Evolutionary conservation across 2,113 vertebrate genomes (phyloP), one percentile per base, ranked within the genome.

Genomic region (Antechinus stuartii): DNA sequence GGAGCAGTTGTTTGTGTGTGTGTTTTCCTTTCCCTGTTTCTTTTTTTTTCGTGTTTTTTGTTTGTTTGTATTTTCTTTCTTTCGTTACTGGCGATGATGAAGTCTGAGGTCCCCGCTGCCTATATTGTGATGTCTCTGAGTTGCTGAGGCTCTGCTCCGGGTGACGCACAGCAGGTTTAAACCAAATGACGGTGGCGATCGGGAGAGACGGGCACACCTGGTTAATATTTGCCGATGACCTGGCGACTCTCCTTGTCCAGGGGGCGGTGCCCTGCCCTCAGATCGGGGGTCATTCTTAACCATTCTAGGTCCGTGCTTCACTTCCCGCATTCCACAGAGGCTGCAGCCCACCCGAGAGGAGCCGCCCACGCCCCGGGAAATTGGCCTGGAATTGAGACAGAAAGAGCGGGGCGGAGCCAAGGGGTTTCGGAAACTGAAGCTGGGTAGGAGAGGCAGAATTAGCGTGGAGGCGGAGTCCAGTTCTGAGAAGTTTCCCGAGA

Each of bases 171-270:
- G 68, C 68, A 42, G 68, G 68, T 42, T 84, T 84, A 42, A 84
- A 84, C 68, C 68, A 84, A 84, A n/a, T 42, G 16, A 22, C 68
- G 16, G 68, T n/a, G 68, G n/a, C 35, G 68, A 42, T 84, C 68
- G 68, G 68, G 68, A 84, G 68, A 84, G 68, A 42, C 68, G 2
- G 68, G 92, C 96, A 96, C 98, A 98, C 98, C 98, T 98, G 98
- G 98, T 97, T 98, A 97, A 97, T 98, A 95, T 97, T 98, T 98
- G 94, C 94, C 96, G 97, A 93, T 95, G 97, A 94, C 92, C 49
- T 95, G 52, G 42, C 0, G 16, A 92, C 54, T 55, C 89, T 68
- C 47, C 14, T n/a, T 0, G 30, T n/a, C 30, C 35, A 0, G 5
- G 35, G 61, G n/a, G 30, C 30, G 14, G 35, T 6, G 35, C 30